phyloP scores from a whole-genome alignment of 92 coral and sea anemone species.

The Porites divaricata region DNA sequence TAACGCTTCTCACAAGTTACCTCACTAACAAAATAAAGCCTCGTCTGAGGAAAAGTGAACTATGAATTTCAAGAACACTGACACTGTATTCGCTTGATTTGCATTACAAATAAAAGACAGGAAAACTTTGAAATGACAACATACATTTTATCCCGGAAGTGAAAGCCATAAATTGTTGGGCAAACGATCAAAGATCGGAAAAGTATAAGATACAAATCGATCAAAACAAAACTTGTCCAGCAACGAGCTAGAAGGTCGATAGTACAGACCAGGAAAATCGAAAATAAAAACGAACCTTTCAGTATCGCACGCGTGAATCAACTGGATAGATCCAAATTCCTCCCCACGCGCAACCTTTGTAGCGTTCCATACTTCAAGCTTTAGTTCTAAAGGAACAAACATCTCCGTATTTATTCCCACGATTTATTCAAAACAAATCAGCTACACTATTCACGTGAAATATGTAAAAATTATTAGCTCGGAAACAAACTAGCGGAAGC shows the following conservation, averaged over 20 bases:
- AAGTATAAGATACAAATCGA: background rate
- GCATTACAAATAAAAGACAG: background rate
- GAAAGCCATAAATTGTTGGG: background rate
- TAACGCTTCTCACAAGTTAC: background rate
- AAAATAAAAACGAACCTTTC: constrained; percentile 21
- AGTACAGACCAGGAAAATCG: background rate
- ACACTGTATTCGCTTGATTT: constrained; percentile 4
- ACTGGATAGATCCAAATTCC: background rate
- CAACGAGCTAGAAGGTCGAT: background rate
- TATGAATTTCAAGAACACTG: background rate
- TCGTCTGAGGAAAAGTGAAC: background rate
- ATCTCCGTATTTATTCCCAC: background rate
- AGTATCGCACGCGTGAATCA: background rate
- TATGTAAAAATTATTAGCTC: background rate
- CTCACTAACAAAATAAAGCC: background rate
- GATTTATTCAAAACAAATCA: background rate
- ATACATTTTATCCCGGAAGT: constrained; percentile 20
- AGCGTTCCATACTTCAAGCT: background rate
- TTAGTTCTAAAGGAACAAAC: background rate
- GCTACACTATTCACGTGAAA: background rate
- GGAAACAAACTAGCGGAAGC: background rate
- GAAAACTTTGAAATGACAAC: background rate
- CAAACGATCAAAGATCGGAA: background rate
- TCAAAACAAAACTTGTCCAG: background rate
- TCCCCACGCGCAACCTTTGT: background rate